Conservation (phyloP, 2,888 invertebrate species). For the Lepidochitona cinerea region DNA sequence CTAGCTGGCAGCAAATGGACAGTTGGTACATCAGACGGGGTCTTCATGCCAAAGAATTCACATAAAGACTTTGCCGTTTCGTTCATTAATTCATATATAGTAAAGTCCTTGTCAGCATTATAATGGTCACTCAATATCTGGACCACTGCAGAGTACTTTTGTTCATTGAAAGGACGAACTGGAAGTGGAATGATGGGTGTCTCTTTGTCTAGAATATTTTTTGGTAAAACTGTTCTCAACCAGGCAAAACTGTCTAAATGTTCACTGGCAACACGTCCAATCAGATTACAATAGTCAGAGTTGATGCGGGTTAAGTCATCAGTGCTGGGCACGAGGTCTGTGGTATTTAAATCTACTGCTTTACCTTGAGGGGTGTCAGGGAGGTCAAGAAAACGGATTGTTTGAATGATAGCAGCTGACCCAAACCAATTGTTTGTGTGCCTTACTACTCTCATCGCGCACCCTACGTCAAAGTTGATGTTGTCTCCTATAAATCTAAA, state of each 20-base stretch:
- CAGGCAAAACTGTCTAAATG: not conserved
- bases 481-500: conserved; percentile 27
- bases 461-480: conserved; percentile 15
- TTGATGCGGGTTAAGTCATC: not conserved
- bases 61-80: too few relatives aligned
- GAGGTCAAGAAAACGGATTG: not conserved
- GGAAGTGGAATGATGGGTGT: not conserved
- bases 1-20: too few relatives aligned
- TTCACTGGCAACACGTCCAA: not conserved
- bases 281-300: not conserved
- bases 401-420: conserved; percentile 19
- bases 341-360: not conserved
- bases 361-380: too few relatives aligned
- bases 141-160: not conserved
- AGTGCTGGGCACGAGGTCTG: not conserved
- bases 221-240: not conserved
- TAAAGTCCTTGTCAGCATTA: not conserved
- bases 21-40: too few relatives aligned
- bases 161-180: not conserved
- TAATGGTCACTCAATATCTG: not conserved
- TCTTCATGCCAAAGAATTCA: too few relatives aligned
- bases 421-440: conserved; percentile 22
- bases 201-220: not conserved
- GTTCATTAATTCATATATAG: not conserved
- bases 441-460: conserved; percentile 9